phyloP scores from a whole-genome alignment of 2,113 vertebrate genomes.

The Calidris pygmaea region DNA sequence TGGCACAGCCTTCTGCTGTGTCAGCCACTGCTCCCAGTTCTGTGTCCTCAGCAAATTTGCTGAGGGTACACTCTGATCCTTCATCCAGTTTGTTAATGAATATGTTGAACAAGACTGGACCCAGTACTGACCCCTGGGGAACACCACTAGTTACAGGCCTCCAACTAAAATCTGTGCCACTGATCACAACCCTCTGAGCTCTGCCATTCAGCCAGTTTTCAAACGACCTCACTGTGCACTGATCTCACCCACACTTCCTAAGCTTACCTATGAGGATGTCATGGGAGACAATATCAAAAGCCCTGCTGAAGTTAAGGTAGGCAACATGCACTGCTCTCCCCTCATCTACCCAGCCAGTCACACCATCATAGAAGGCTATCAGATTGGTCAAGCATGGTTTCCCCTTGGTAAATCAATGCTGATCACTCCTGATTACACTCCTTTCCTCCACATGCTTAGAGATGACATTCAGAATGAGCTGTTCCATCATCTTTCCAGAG shows the following conservation, averaged over 20 bases:
- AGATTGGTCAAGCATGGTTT: neutral
- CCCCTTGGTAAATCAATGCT: neutral
- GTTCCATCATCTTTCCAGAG: neutral
- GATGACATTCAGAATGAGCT: neutral
- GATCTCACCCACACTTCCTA: neutral
- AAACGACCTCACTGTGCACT: neutral
- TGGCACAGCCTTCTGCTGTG: neutral
- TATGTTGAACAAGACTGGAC: neutral
- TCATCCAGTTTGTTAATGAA: neutral
- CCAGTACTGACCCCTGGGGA: neutral
- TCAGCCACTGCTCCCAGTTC: neutral
- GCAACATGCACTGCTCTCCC: neutral
- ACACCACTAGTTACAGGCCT: neutral
- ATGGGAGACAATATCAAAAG: neutral
- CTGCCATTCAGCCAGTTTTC: neutral
- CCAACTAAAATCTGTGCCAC: neutral
- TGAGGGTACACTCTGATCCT: neutral
- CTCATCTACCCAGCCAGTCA: neutral
- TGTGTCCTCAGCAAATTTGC: neutral
- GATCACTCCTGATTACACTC: neutral
- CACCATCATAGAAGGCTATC: neutral
- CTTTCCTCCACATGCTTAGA: neutral
- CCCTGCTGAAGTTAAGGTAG: neutral
- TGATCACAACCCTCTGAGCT: neutral
- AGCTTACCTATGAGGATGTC: neutral